Evolutionary conservation across 2,113 vertebrate genomes (phyloP), one percentile per base, ranked within the genome.

Genomic region (Lathamus discolor): DNA sequence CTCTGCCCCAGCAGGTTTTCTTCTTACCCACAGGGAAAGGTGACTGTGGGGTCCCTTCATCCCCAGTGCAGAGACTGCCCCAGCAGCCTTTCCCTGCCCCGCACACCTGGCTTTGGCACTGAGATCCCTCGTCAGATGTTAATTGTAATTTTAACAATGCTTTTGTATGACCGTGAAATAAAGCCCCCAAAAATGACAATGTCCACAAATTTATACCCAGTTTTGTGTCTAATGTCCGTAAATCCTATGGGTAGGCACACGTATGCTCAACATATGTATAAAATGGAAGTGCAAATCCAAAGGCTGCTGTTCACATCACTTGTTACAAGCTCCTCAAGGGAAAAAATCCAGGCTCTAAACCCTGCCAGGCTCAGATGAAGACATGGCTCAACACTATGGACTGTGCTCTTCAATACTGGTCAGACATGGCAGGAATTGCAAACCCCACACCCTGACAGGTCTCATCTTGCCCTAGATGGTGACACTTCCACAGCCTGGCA

Each of bases 211-310:
- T 24, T 37, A 9, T 43, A 7, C 3, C 46, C 52, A 1, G 0
- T 8, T 7, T 9, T 33, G 8, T 2, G 35, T 4, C 17, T n/a
- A 3, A 5, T 20, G 31, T 18, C 46, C 2, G 0, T 24, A 41
- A 17, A 23, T 27, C 64, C 68, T 2, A 4, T 12, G 41, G 11
- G 13, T 5, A 28, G 4, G 33, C 0, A 2, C 28, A 23, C 22
- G 8, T 18, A 11, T 2, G 29, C 22, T 1, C 75, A 4, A 9
- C 0, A 41, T 4, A 11, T 0, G 28, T 4, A 17, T 11, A 13
- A 4, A 28, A 13, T 3, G 46, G 64, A 49, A 46, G 13, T 0
- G 33, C 5, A 17, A 0, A 1, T 3, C n/a, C 39, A 17, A 10
- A 25, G 24, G 29, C 31, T 46, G 17, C 5, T 18, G 37, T 4